phyloP scores from a whole-genome alignment of 2,888 invertebrate species.

The Noctua fimbriata region DNA sequence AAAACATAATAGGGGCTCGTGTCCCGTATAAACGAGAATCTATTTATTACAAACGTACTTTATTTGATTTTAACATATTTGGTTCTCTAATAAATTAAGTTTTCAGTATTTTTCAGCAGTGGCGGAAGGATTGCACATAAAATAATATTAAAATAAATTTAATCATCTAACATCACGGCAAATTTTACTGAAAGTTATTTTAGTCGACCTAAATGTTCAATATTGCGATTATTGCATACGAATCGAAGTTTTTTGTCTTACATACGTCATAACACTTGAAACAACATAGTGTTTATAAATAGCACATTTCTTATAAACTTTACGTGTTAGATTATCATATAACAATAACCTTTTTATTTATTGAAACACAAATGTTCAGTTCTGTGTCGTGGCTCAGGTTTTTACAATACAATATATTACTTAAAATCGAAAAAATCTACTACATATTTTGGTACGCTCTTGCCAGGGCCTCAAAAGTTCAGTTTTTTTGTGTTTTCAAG shows the following conservation, averaged over 20 bases:
- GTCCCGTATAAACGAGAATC: neutral
- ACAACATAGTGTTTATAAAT: conserved; percentile 60
- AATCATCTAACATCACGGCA: neutral
- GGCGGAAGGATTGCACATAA: neutral
- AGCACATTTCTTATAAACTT: conserved; percentile 36
- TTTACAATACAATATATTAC: neutral
- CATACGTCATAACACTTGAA: conserved; percentile 66
- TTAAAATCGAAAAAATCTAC: too few relatives aligned
- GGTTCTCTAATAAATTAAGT: neutral
- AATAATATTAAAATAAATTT: neutral
- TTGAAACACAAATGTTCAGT: conserved; percentile 22
- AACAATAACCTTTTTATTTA: conserved; percentile 24
- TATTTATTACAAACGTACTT: neutral
- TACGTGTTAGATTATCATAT: conserved; percentile 23
- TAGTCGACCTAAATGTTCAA: conserved; percentile 1
- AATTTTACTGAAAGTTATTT: conserved; percentile 18
- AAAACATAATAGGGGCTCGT: neutral
- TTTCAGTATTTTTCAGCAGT: neutral
- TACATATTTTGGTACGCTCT: too few relatives aligned
- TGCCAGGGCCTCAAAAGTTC: too few relatives aligned
- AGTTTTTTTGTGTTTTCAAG: neutral
- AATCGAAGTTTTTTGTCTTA: conserved; percentile 39
- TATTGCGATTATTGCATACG: conserved; percentile 16
- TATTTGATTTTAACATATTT: neutral
- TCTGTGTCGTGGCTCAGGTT: neutral